phyloP scores from a whole-genome alignment of 2,797 vertebrate species.

The Miichthys miiuy region DNA sequence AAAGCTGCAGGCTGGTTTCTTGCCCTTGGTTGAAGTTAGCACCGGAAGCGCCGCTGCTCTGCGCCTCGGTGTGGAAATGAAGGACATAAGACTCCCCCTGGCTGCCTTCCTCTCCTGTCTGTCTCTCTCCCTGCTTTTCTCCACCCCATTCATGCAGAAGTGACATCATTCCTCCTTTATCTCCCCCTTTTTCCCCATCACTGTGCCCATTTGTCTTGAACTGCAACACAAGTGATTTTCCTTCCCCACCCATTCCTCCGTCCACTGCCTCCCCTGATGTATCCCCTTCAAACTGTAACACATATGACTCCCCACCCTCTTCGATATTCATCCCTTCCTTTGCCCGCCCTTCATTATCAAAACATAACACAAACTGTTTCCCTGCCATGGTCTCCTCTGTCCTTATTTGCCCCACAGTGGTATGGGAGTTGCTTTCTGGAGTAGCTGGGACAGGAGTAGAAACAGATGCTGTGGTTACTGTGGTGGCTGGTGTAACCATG shows the following conservation, averaged over 20 bases:
- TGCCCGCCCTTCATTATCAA: constrained; percentile 76
- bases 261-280: constrained; percentile 58
- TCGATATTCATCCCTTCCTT: constrained; percentile 74
- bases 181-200: constrained; percentile 71
- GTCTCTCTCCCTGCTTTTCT: constrained; percentile 68
- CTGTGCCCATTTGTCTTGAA: constrained; percentile 79
- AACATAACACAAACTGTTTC: constrained; percentile 85
- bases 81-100: constrained; percentile 85
- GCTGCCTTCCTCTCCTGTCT: constrained; percentile 60
- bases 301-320: constrained; percentile 77
- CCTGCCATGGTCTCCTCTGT: constrained; percentile 63
- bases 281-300: constrained; percentile 83
- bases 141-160: constrained; percentile 84
- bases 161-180: constrained; percentile 82
- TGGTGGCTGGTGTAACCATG: constrained; percentile 48
- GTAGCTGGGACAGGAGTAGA: constrained; percentile 34
- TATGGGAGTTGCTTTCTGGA: constrained; percentile 43
- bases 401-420: constrained; percentile 52
- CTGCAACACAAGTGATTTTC: constrained; percentile 83
- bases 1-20: constrained; percentile 77
- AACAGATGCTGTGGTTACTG: constrained; percentile 42
- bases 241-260: constrained; percentile 63
- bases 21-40: constrained; percentile 70
- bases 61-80: constrained; percentile 84
- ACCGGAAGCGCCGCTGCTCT: constrained; percentile 58